Base-by-base conservation (phyloP, 2,113 vertebrate species). In the Barbus barbus region DNA sequence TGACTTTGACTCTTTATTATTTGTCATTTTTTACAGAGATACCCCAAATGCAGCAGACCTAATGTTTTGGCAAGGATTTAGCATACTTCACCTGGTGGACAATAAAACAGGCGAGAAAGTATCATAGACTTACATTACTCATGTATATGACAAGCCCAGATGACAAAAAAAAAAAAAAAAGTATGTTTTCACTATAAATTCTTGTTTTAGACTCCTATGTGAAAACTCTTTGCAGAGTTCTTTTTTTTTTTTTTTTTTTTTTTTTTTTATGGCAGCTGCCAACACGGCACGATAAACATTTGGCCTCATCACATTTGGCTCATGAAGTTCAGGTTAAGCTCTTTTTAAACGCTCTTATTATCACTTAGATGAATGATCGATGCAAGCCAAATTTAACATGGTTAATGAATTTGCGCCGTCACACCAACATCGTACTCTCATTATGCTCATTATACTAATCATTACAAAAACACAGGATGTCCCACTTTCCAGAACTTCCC, bases 301-400 rank as follows among this genome's bases (percentile, higher is more conserved):
- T 63, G 16, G n/a, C 31, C 22, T 63, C 53, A 38, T 44, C n/a
- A 1, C 56, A 63, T 63, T 63, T 79, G n/a, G 36, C 33, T 13
- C 41, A 7, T 13, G 18, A 33, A 65, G 24, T 80, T 67, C 5
- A 67, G 61, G 7, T 80, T 80, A 65, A 48, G 18, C 41, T 79
- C 16, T 44, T 63, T 82, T 63, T 67, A 85, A 85, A 82, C 18
- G 58, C 58, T 67, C 18, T 63, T 67, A 80, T 67, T 67, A 48
- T 26, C n/a, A 20, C 36, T 41, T 28, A 63, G 41, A 67, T 80
- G 41, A 46, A 51, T 7, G 6, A 67, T 67, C 24, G n/a, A 14
- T 33, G 16, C 24, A 48, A 48, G 61, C 60, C 78, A 48, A 77
- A 80, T 80, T 80, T 67, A 80, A 80, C 26, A 65, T 80, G 60